phyloP scores from a whole-genome alignment of 2,888 invertebrate species.

The Mellilla xanthometata region DNA sequence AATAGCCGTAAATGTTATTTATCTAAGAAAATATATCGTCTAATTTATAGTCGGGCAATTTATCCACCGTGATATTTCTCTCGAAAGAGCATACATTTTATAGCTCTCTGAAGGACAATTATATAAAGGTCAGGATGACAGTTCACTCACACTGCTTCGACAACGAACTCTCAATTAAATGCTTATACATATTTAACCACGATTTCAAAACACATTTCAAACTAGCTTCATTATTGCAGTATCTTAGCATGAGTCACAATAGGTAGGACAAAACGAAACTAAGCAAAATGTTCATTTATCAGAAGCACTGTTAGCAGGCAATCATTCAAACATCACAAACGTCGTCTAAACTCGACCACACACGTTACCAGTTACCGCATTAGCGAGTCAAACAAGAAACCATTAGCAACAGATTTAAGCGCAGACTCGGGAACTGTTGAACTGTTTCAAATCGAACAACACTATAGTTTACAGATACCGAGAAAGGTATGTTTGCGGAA shows the following conservation, averaged over 20 bases:
- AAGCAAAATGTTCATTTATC: slow-evolving; percentile 24
- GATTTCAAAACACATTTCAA: too few species aligned
- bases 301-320: slow-evolving; percentile 15
- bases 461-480: slow-evolving; percentile 41
- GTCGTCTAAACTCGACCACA: slow-evolving; percentile 41
- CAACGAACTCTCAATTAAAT: neutral
- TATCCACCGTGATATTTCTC: neutral
- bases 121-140: slow-evolving; percentile 1
- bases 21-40: too few species aligned
- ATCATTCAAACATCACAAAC: slow-evolving; percentile 33
- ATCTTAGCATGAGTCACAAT: too few species aligned
- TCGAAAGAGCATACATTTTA: too few species aligned
- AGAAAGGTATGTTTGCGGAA: slow-evolving; percentile 61
- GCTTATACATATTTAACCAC: too few species aligned
- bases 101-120: neutral
- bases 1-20: too few species aligned
- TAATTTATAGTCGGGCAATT: too few species aligned
- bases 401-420: slow-evolving; percentile 44
- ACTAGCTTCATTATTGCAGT: too few species aligned
- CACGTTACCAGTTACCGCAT: slow-evolving; percentile 34
- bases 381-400: slow-evolving; percentile 27
- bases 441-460: slow-evolving; percentile 36
- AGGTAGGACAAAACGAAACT: too few species aligned
- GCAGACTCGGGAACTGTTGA: slow-evolving; percentile 38
- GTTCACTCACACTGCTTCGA: neutral